Evolutionary conservation across 2,888 invertebrate species (phyloP), one percentile per base, ranked within the genome.

Genomic region (Platycheirus rosarum): DNA sequence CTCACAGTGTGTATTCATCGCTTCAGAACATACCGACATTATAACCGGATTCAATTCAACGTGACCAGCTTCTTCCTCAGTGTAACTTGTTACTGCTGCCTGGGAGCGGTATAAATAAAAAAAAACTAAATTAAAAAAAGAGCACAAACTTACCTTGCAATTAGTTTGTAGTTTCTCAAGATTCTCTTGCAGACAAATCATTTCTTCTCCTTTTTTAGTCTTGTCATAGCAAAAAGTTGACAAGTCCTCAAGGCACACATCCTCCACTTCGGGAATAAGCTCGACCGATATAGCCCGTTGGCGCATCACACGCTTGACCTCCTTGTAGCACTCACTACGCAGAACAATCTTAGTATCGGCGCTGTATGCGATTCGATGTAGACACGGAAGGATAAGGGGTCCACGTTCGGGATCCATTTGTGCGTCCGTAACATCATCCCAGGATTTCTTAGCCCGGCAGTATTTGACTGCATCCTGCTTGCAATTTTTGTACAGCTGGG

Each of bases 231-330:
- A 99, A 86, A 93, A 92, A 74, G 93, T 92, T 0, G 96, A 95
- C 16, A 99, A 92, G 87, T 98, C 98, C 80, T 94, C 93, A 18
- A 99, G 92, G 88, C 99, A 99, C 37, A 92, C 93, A 86, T 96
- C 95, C 91, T 98, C 98, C 53, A 99, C 95, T 91, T 98, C 97
- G 1, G 99, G 99, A 87, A 97, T 94, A 42, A 99, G 92, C 88
- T 98, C 96, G 1, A 99, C 98, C 87, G 96, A 96, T 6, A 96
- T 92, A 0, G 99, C 98, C 82, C 99, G 92, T 89, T 97, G 96
- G 29, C 97, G 93, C 97, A 99, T 97, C 0, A 98, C 96, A 84
- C 97, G 93, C 85, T 95, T 94, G 2, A 99, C 95, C 91, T 99
- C 97, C 84, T 87, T 87, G 42, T 88, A 89, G 89, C 95, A 95